These are phyloP conservation scores for Bufo bufo DNA, from an alignment of 2,113 vertebrate genomes.

Conservation along the genomic window DNA sequence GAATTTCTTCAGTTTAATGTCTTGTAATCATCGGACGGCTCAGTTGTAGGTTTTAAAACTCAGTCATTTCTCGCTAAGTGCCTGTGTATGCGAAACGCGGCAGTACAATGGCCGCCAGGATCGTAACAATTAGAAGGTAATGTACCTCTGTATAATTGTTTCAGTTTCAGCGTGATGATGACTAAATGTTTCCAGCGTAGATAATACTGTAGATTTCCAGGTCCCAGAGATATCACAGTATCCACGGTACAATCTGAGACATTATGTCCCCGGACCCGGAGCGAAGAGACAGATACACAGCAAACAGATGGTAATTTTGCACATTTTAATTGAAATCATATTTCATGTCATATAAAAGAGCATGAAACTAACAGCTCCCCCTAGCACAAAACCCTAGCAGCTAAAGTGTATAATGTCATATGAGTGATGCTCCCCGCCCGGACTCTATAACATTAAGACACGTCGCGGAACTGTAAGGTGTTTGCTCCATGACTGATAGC, in stretches of 20 bases:
- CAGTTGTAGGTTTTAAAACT: conserved; percentile 3
- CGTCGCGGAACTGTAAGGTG: neutral
- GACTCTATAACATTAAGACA: neutral
- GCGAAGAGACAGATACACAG: conserved; percentile 3
- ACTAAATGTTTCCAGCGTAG: conserved; percentile 33
- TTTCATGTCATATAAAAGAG: conserved; percentile 45
- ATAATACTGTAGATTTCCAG: conserved; percentile 12
- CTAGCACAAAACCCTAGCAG: neutral
- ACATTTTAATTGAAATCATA: conserved; percentile 57
- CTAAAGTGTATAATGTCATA: neutral
- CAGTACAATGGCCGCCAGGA: neutral
- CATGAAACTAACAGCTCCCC: conserved; percentile 18
- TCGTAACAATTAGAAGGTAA: conserved; percentile 24
- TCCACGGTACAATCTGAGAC: neutral
- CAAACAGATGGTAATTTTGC: conserved; percentile 54
- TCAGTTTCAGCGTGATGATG: conserved; percentile 29
- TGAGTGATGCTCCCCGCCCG: neutral
- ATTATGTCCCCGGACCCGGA: conserved; percentile 24
- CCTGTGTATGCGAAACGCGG: neutral
- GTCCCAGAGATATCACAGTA: neutral
- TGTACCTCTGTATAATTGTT: conserved; percentile 41
- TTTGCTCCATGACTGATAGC: neutral
- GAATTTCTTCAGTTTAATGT: neutral
- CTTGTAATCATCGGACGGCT: neutral
- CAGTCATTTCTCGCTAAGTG: neutral